A percentile compares a stretch with the other conserved stretches of the same genome.
Conservation (phyloP, 2,888 invertebrate genomes). For the Dynastes grantii region DNA sequence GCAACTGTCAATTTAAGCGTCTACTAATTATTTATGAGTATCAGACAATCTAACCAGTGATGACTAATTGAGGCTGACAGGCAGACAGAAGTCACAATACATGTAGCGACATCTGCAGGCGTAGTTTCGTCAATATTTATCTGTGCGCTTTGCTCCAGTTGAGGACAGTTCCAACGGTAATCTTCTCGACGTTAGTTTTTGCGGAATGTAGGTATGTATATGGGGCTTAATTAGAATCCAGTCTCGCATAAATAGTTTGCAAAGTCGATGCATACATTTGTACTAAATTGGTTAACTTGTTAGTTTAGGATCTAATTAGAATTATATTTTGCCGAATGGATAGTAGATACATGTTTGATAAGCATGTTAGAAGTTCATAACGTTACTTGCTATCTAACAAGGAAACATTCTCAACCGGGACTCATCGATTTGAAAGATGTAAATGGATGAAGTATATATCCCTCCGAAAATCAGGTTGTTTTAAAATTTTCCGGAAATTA, state of each 20-base stretch:
- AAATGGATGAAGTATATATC: too few relatives aligned
- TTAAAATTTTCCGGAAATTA: too few relatives aligned
- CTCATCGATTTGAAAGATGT: too few relatives aligned
- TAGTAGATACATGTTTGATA: background rate
- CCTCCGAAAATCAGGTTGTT: too few relatives aligned
- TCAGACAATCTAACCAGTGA: slow-evolving; percentile 17
- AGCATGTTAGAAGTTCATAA: too few relatives aligned
- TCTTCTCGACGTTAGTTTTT: slow-evolving; percentile 12
- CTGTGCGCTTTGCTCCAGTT: slow-evolving; percentile 1
- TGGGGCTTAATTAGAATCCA: slow-evolving; percentile 8
- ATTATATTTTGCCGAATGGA: background rate
- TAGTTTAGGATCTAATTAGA: background rate
- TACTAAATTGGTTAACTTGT: background rate
- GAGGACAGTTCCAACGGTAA: slow-evolving; percentile 3
- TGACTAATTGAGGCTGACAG: slow-evolving; percentile 30
- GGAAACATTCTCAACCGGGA: too few relatives aligned
- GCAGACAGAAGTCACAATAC: slow-evolving; percentile 6
- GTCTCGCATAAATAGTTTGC: background rate
- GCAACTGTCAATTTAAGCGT: slow-evolving; percentile 24
- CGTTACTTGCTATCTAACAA: too few relatives aligned
- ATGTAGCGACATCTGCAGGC: slow-evolving; percentile 30
- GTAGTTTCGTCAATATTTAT: slow-evolving; percentile 25
- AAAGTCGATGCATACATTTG: slow-evolving; percentile 1
- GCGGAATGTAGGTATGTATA: slow-evolving; percentile 8
- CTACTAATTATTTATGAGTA: slow-evolving; percentile 34